Evolutionary conservation across 2,797 vertebrate genomes (phyloP), one percentile per base, ranked within the genome.

Genomic region (Coregonus ussuriensis): DNA sequence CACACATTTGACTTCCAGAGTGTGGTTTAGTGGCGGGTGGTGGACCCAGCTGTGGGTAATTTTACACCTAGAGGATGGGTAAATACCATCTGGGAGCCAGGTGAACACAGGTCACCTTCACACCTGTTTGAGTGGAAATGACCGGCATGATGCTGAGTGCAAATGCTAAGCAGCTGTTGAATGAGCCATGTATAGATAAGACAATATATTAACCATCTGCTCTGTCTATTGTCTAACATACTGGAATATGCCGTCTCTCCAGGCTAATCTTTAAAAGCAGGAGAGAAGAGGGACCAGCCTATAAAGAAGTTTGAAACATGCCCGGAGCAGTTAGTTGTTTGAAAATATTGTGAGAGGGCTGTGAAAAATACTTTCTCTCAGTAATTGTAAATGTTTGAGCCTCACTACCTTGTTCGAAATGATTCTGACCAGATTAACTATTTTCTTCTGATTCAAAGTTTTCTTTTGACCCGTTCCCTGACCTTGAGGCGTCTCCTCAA

Each of bases 21-120:
- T 0, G 59, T 72, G 52, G 41, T 72, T 72, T 72, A 33, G 71
- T 72, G 66, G 73, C 77, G 33, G 21, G 63, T 25, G 29, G 68
- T 56, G 4, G 68, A 77, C 79, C 79, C 75, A 84, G 87, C 82
- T 84, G 88, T 78, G 76, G 76, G 79, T 89, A 47, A 47, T 47
- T 11, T 11, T 47, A 47, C 41, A 47, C 72, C 14, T 21, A 65
- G 83, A 73, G 77, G 75, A 79, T 78, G 78, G 73, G 69, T 86
- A 87, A 88, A 86, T 76, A 87, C 83, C 89, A 91, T 92, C 84
- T 91, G 89, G 73, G 76, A 68, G 76, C 79, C 86, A 87, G 84
- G 85, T 85, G 79, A 85, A 78, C 75, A 83, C 77, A 33, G 71
- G 9, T 85, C 82, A 85, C 81, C 85, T 86, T 81, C 79, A 59